Evolutionary conservation across 1,140 invertebrate genomes (phyloP).

Genomic region (Drosophila serrata): DNA sequence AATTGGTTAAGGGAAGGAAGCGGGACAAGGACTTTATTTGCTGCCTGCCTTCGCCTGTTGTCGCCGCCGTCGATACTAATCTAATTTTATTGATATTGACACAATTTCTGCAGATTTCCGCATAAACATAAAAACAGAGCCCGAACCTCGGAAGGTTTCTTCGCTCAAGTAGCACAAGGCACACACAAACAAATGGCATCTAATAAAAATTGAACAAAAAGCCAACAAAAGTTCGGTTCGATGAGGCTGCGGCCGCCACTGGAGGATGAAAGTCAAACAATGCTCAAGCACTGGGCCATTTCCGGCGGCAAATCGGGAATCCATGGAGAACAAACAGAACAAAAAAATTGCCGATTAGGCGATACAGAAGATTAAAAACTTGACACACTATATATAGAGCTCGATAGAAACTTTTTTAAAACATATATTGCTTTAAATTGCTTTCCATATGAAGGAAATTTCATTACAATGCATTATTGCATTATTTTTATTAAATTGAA

Average conservation of each 20-base stretch:
- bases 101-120: conserved; percentile 83
- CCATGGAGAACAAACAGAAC: conserved; percentile 18
- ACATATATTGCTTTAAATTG: neutral
- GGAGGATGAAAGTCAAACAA: conserved; percentile 37
- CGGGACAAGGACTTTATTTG: conserved; percentile 55
- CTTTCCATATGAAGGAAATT: neutral
- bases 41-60: conserved; percentile 49
- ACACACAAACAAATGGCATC: conserved; percentile 66
- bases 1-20: conserved; percentile 37
- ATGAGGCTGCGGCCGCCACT: conserved; percentile 27
- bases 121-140: conserved; percentile 82
- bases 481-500: neutral
- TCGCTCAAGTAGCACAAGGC: conserved; percentile 47
- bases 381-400: neutral
- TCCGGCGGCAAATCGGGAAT: conserved; percentile 27
- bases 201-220: conserved; percentile 64
- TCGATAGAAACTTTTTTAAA: neutral
- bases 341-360: conserved; percentile 8
- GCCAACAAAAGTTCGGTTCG: conserved; percentile 42
- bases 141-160: conserved; percentile 30
- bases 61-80: conserved; percentile 74
- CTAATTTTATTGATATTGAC: conserved; percentile 84
- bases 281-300: conserved; percentile 29
- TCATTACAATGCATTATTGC: neutral
- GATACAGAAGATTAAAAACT: conserved; percentile 17